Percentiles rank a stretch among this genome's conserved stretches.
phyloP scores from a whole-genome alignment of 2,113 vertebrate genomes.

The Orcinus orca region DNA sequence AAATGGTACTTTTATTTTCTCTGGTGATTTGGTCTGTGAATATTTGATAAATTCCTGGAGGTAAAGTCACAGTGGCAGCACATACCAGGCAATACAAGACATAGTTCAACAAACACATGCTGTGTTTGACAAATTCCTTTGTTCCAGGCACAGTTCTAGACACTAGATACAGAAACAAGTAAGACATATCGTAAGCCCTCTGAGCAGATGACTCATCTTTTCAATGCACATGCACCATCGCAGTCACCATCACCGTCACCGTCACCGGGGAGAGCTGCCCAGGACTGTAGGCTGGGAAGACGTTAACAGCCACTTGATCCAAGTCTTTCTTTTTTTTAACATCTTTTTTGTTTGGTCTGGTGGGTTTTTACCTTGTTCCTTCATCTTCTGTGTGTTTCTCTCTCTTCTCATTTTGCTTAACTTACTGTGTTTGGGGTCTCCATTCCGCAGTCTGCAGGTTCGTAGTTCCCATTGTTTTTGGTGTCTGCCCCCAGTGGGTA shows the following conservation, averaged over 20 bases:
- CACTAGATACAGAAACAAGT: neutral
- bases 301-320: neutral
- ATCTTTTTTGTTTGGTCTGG: too few species aligned
- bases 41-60: neutral
- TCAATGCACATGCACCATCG: neutral
- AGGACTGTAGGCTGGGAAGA: neutral
- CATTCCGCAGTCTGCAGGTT: too few species aligned
- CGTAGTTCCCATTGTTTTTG: too few species aligned
- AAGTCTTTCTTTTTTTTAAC: neutral
- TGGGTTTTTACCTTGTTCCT: too few species aligned
- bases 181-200: neutral
- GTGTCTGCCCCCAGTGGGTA: too few species aligned
- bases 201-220: neutral
- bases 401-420: too few species aligned
- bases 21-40: neutral
- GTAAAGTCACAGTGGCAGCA: neutral
- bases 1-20: neutral
- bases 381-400: too few species aligned
- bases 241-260: neutral
- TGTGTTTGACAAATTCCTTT: neutral
- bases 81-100: neutral
- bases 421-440: too few species aligned
- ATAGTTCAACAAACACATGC: neutral
- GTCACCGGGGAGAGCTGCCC: neutral
- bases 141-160: neutral